Base-by-base conservation (phyloP, 2,113 vertebrate genomes). In the Lates calcarifer region DNA sequence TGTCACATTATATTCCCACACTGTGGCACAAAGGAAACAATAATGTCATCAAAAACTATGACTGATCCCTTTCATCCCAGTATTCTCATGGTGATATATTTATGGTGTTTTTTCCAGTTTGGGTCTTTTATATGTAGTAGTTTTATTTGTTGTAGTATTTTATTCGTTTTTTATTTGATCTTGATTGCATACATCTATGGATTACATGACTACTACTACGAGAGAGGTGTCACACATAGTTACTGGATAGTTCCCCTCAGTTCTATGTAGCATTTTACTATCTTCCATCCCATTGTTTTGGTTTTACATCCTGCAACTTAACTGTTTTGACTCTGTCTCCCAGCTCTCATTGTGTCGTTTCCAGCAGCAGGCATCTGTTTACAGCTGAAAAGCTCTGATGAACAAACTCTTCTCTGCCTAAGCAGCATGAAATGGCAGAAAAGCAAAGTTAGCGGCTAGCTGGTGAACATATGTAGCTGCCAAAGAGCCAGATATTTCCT, bases 1-100 rank as follows among this genome's bases (percentile, higher is more conserved):
- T 29, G 57, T 66, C 62, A 61, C 68, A 60, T 55, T 60, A 18
- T 60, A 70, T 74, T 66, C 73, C 55, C 79, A 67, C 64, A 33
- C 5, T 45, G 41, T 6, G 28, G 35, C 79, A 58, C 79, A 82
- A 62, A 79, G 24, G 51, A 74, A 49, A 10, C 29, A 24, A 57
- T 11, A 5, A 58, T 31, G 12, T 26, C 22, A n/a, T 75, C 26
- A 64, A n/a, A 49, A 75, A 24, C 33, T n/a, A 24, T 17, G 33
- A 65, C 33, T 82, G 39, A 67, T 60, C 18, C 24, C 0, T 57
- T 57, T 13, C 20, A 57, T 29, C 47, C 20, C 29, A 37, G 5
- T 3, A 10, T 26, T 29, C 29, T 31, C 15, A 60, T 7, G 18
- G 20, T 51, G 14, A 63, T 24, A 62, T 35, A 62, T 37, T 14